Percentiles rank a stretch among this genome's conserved stretches.
Conservation (phyloP, 2,113 vertebrate genomes). For the Macquaria ambigua region DNA sequence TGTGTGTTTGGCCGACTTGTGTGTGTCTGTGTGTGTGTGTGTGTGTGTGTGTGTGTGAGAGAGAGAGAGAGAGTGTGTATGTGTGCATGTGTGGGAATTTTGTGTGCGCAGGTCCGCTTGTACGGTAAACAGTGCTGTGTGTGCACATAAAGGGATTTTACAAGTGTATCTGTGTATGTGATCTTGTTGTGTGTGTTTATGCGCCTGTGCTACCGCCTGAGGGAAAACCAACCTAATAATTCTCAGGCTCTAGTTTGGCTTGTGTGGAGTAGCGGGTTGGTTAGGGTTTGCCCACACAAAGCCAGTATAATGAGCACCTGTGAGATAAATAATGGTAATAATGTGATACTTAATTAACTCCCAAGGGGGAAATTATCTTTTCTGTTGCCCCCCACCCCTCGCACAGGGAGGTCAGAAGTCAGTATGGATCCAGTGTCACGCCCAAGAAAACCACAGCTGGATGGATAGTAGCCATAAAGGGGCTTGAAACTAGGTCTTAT, state of each 20-base stretch:
- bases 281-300: constrained; percentile 39
- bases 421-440: constrained; percentile 24
- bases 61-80: neutral
- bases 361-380: constrained; percentile 27
- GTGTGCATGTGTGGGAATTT: neutral
- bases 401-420: constrained; percentile 42
- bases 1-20: neutral
- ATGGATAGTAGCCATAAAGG: neutral
- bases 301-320: constrained; percentile 44
- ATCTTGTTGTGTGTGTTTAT: constrained; percentile 21
- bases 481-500: neutral
- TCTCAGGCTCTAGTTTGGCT: constrained; percentile 19
- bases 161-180: constrained; percentile 17
- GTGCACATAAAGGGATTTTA: constrained; percentile 15
- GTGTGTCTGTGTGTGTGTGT: neutral
- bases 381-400: constrained; percentile 5
- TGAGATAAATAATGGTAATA: constrained; percentile 58
- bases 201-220: neutral
- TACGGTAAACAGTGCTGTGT: constrained; percentile 26
- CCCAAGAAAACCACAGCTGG: neutral
- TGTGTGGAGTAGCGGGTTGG: constrained; percentile 23
- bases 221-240: constrained; percentile 21
- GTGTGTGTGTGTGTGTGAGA: constrained; percentile 8
- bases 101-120: neutral
- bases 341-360: constrained; percentile 58